A percentile compares a stretch with the other conserved stretches of the same genome.
phyloP scores from a whole-genome alignment of 2,888 invertebrate genomes.

The Sminthurinus aureus region DNA sequence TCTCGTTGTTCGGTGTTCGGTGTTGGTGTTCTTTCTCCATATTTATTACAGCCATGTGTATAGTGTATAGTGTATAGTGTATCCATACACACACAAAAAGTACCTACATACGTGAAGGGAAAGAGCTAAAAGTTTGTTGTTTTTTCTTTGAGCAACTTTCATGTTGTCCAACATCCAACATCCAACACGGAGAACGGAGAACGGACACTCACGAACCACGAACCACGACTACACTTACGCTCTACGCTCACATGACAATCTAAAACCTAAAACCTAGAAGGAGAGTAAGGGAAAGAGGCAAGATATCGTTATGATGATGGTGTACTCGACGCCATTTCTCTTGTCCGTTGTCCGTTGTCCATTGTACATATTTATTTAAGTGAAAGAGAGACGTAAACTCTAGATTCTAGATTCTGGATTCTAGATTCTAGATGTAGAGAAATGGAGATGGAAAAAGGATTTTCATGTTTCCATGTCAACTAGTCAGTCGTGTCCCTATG shows the following conservation, averaged over 20 bases:
- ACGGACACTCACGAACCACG: no score
- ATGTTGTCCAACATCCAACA: conserved; percentile 9
- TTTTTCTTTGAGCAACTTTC: not conserved
- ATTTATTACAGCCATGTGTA: not conserved
- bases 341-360: no score
- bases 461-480: conserved; percentile 23
- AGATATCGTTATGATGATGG: not conserved
- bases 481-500: not conserved
- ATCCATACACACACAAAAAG: not conserved
- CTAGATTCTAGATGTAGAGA: not conserved
- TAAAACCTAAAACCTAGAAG: no score
- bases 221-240: no score
- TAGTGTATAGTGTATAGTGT: not conserved
- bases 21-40: not conserved
- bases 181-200: no score
- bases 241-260: no score
- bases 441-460: conserved; percentile 17
- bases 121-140: not conserved
- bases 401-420: no score
- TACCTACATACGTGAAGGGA: not conserved
- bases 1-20: no score
- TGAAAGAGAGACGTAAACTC: not conserved
- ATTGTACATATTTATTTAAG: not conserved
- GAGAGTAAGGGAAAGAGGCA: no score
- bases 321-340: not conserved